Base-by-base conservation (phyloP, 2,888 invertebrate species). In the Ennomos quercinarius region DNA sequence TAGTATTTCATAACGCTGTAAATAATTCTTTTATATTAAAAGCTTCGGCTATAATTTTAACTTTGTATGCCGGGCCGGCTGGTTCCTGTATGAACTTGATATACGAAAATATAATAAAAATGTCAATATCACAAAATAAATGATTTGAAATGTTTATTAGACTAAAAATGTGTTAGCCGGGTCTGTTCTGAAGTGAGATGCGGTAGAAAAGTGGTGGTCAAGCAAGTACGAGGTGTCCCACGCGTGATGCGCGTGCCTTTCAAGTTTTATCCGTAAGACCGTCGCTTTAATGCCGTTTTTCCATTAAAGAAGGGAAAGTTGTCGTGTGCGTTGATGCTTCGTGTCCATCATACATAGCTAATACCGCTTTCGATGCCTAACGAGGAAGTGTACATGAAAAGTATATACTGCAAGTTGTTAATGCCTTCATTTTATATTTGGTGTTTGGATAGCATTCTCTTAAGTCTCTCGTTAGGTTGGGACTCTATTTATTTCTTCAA, bases 241-340 rank as follows among this genome's bases (percentile, higher is more conserved):
- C 78, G 72, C 76, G 65, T 68, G 56, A 62, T 64, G 58, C 64
- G 68, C 71, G 74, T 80, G 80, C 71, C 73, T 80, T 73, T 72
- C 81, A 73, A 88, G 78, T 84, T 86, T 81, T 80, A 78, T 81
- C 83, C 81, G 81, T 84, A 84, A 77, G 76, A 69, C 71, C 70
- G 74, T 82, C 67, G 75, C 69, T 77, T 81, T 86, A 87, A 87
- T 84, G 88, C 72, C 73, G 84, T 84, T 89, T 89, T 89, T 89
- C 86, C 87, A 82, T 84, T 84, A 87, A 82, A 83, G 83, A 81
- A 86, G 87, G 85, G 90, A 91, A 91, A 90, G 90, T 89, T 85
- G 83, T 82, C 83, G 85, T 83, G 83, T 84, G 75, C 76, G 67
- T 69, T 70, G 74, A 74, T 73, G 76, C 78, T 78, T 83, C 82